Evolutionary conservation across 2,113 vertebrate species (phyloP), one percentile per base, ranked within the genome.

Genomic region (Chunga burmeisteri): DNA sequence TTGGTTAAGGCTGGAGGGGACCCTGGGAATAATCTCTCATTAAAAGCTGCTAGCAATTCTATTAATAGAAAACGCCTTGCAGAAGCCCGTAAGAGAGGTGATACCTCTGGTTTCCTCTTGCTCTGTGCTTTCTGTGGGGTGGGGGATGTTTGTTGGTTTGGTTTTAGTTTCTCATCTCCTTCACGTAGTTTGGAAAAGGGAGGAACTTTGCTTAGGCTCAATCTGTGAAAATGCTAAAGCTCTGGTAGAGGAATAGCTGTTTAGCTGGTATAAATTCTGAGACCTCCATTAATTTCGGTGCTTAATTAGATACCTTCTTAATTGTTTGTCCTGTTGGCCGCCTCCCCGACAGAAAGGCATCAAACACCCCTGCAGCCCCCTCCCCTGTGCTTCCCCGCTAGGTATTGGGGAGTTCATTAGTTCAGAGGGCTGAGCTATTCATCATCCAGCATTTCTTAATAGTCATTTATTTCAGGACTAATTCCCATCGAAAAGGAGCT

Each of bases 371-470:
- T 6, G 0, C 36, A 11, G 22, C 26, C 42, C 40, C 65, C 67
- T 38, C 40, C 38, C 53, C n/a, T 72, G 44, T 2, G 0, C 36
- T 70, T 44, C 81, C 23, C 16, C 0, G 0, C 61, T 4, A 26
- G 42, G 34, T 72, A 3, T 91, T 68, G 67, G 86, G 85, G 91
- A 71, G 65, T 3, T 94, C 42, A 0, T 65, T 36, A 90, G 52
- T 38, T n/a, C 55, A 6, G 55, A 46, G 68, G 91, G 73, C 72
- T 91, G 86, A 91, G 91, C 84, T 17, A 1, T 49, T 55, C 81
- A 65, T 94, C 90, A 53, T 1, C 65, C 6, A 10, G n/a, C 61
- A 36, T 61, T 85, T 68, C 93, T 52, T 68, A 59, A 34, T 9
- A 52, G 38, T 6, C 87, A 14, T 65, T 74, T 19, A 62, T 77